Evolutionary conservation across 2,797 vertebrate species (phyloP).

Genomic region (Urocyon cinereoargenteus): DNA sequence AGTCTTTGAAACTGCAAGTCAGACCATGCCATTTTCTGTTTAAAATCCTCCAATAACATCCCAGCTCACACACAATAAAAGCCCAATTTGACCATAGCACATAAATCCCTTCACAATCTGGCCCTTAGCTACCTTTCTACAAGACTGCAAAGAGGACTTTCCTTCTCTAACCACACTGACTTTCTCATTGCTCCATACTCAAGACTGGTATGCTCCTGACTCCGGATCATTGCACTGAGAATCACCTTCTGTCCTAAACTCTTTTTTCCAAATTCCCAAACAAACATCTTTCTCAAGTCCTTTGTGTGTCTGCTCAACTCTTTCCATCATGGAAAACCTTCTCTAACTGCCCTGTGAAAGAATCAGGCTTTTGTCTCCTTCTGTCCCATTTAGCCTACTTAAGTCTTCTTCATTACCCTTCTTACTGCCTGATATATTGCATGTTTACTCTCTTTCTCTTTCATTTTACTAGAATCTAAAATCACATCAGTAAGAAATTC

Average conservation of each 20-base stretch:
- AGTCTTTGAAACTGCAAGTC: not conserved
- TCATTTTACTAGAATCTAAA: not conserved
- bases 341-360: not conserved
- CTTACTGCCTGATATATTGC: not conserved
- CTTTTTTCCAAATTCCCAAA: not conserved
- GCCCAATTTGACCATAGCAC: not conserved
- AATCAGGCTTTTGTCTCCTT: not conserved
- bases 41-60: not conserved
- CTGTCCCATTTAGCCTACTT: not conserved
- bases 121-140: too few relatives aligned
- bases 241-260: not conserved
- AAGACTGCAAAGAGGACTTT: not conserved
- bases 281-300: not conserved
- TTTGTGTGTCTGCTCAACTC: not conserved
- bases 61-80: not conserved
- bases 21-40: not conserved
- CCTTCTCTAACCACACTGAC: not conserved
- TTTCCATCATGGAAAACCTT: not conserved
- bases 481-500: not conserved
- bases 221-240: not conserved
- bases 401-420: not conserved
- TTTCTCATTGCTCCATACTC: not conserved
- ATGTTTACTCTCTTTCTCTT: not conserved
- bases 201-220: not conserved
- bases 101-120: not conserved